A percentile compares a stretch with the other conserved stretches of the same genome.
These are phyloP conservation scores for Craterocephalus amniculus DNA, from an alignment of 2,797 vertebrate genomes.

Conservation along the genomic window DNA sequence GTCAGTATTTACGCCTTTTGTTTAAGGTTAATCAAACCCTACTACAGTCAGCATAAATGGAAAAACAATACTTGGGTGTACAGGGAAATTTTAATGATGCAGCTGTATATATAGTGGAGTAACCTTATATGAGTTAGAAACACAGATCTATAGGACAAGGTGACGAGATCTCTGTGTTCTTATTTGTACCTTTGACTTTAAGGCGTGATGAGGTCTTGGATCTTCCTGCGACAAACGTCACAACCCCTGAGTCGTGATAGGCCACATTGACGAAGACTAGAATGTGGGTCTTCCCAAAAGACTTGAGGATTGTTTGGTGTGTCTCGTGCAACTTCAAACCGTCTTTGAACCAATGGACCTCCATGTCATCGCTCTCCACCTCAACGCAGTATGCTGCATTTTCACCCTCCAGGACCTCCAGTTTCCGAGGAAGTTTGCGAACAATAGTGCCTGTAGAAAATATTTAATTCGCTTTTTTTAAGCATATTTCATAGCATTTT, in stretches of 20 bases:
- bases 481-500: background rate
- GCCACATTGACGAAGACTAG: conserved; percentile 92
- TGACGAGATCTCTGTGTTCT: background rate
- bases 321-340: conserved; percentile 85
- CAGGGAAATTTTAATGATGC: too few relatives aligned
- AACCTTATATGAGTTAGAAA: too few relatives aligned
- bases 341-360: conserved; percentile 89
- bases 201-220: conserved; percentile 91
- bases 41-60: too few relatives aligned
- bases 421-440: conserved; percentile 90
- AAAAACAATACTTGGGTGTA: too few relatives aligned
- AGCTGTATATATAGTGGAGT: too few relatives aligned
- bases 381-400: conserved; percentile 94
- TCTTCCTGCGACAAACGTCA: conserved; percentile 88
- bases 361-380: conserved; percentile 84
- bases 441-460: conserved; percentile 85
- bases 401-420: conserved; percentile 94
- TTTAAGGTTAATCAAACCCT: too few relatives aligned
- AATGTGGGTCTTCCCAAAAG: conserved; percentile 92
- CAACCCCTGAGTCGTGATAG: conserved; percentile 88
- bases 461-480: background rate
- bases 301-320: conserved; percentile 87
- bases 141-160: too few relatives aligned
- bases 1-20: too few relatives aligned
- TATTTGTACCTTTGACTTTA: conserved; percentile 90